phyloP scores from a whole-genome alignment of 2,113 vertebrate genomes.

The Zonotrichia leucophrys region DNA sequence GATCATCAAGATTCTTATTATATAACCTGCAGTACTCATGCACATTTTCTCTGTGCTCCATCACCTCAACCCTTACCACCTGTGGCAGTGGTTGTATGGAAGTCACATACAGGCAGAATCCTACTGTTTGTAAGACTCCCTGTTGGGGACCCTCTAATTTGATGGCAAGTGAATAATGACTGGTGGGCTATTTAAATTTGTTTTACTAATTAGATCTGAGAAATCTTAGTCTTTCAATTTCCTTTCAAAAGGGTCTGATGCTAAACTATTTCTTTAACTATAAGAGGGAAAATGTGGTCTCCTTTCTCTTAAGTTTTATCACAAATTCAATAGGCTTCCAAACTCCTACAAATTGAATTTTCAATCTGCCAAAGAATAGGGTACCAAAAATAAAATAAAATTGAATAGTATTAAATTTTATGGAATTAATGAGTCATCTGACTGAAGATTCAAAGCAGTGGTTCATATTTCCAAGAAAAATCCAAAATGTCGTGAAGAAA shows the following conservation, averaged over 20 bases:
- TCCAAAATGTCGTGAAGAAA: not conserved
- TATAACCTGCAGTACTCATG: not conserved
- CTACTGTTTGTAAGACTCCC: not conserved
- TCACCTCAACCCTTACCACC: not conserved
- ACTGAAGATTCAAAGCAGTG: not conserved
- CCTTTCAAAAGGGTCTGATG: not conserved
- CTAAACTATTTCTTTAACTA: not conserved
- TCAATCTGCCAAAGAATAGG: not conserved
- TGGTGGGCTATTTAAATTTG: not conserved
- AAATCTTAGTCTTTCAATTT: not conserved
- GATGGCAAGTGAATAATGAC: not conserved
- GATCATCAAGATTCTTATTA: not conserved
- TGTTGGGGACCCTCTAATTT: not conserved
- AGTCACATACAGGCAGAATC: not conserved
- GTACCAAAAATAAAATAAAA: not conserved
- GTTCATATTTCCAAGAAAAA: not conserved
- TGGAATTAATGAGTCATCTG: not conserved
- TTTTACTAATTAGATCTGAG: not conserved
- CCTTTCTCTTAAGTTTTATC: not conserved
- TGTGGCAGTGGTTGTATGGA: not conserved
- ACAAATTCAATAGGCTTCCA: not conserved
- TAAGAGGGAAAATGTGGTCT: not conserved
- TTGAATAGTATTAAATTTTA: not conserved
- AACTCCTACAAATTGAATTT: not conserved
- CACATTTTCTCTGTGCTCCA: not conserved